A percentile compares a stretch with the other conserved stretches of the same genome.
phyloP scores from a whole-genome alignment of 2,797 vertebrate species.

The Oophaga sylvatica region DNA sequence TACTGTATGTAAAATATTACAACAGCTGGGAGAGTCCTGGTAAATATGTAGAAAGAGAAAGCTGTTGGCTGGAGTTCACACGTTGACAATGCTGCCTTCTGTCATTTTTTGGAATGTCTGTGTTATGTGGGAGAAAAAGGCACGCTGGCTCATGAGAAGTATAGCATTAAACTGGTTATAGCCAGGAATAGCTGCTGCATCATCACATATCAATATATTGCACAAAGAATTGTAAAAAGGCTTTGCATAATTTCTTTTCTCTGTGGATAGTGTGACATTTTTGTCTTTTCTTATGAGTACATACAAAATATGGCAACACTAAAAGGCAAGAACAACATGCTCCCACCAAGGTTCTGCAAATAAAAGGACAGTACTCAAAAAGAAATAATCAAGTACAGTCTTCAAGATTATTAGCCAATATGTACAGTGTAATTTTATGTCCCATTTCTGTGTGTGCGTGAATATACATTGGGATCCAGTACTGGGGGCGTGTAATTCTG shows the following conservation, averaged over 20 bases:
- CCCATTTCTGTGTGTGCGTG: too few relatives aligned
- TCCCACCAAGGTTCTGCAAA: too few relatives aligned
- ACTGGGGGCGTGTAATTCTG: too few relatives aligned
- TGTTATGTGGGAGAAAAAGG: constrained; percentile 47
- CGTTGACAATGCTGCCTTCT: constrained; percentile 56
- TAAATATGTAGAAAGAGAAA: constrained; percentile 34
- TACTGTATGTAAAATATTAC: constrained; percentile 42
- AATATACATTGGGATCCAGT: too few relatives aligned
- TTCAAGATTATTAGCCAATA: too few relatives aligned
- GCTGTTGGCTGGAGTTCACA: constrained; percentile 41
- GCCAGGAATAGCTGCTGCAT: constrained; percentile 40
- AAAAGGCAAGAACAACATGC: too few relatives aligned
- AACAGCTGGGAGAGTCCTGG: constrained; percentile 40
- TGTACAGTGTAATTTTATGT: too few relatives aligned
- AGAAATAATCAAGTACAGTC: too few relatives aligned
- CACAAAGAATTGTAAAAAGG: background rate
- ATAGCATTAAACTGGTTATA: constrained; percentile 38
- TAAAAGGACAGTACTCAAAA: too few relatives aligned
- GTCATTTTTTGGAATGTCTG: constrained; percentile 54
- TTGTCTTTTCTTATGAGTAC: background rate
- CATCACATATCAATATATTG: constrained; percentile 42
- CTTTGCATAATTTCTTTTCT: background rate
- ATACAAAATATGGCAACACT: too few relatives aligned
- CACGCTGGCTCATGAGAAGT: constrained; percentile 49
- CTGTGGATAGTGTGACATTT: background rate